These are phyloP conservation scores for Herpetotheres cachinnans DNA, from an alignment of 2,113 vertebrate genomes.

Conservation along the genomic window DNA sequence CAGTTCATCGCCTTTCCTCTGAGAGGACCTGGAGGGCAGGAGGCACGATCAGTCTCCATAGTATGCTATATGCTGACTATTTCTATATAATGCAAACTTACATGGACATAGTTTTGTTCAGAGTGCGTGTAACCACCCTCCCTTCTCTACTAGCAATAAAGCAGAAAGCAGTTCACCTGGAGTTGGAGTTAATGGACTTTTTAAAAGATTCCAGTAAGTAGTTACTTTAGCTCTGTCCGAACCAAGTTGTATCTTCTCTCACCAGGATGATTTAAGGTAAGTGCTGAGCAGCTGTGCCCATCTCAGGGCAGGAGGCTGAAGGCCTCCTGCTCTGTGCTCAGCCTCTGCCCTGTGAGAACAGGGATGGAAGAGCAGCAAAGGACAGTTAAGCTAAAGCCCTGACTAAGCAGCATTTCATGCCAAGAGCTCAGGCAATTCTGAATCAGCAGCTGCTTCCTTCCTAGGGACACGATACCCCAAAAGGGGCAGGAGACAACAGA, in stretches of 20 bases:
- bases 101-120: neutral
- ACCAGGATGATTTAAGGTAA: neutral
- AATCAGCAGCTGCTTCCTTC: neutral
- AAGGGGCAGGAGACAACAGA: neutral
- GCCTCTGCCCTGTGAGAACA: neutral
- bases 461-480: fast-evolving
- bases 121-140: fast-evolving
- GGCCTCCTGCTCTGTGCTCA: neutral
- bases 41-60: fast-evolving
- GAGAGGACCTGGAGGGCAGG: neutral
- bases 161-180: neutral
- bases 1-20: neutral
- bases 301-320: neutral
- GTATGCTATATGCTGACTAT: fast-evolving
- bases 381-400: neutral
- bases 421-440: neutral
- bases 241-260: neutral
- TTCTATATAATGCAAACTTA: neutral
- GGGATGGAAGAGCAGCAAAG: neutral
- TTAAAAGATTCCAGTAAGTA: neutral
- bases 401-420: neutral
- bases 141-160: neutral
- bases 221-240: neutral
- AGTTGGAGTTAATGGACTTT: neutral
- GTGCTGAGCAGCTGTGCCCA: fast-evolving